phyloP scores from a whole-genome alignment of 2,888 invertebrate species.

The Noctuana brunneofusca region DNA sequence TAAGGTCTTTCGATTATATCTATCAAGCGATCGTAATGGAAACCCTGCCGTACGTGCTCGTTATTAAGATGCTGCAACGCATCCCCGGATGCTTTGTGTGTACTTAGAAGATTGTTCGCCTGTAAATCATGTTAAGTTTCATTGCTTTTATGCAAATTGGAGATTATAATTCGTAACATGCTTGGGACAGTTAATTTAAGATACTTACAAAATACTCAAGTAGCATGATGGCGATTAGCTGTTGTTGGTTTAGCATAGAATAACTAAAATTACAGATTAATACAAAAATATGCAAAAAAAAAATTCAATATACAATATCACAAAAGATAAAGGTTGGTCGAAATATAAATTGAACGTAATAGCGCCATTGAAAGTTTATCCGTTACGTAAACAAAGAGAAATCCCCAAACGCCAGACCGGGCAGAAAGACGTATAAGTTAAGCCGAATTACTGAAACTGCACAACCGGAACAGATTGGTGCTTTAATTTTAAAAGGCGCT shows the following conservation, averaged over 20 bases:
- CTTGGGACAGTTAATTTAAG: too few species aligned
- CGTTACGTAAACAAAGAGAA: constrained; percentile 45
- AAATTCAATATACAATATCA: not conserved
- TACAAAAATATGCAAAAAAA: not conserved
- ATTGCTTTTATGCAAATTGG: constrained; percentile 33
- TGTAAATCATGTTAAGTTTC: constrained; percentile 25
- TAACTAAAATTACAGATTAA: not conserved
- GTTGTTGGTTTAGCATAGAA: too few species aligned
- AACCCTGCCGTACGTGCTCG: constrained; percentile 8
- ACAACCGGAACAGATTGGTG: constrained; percentile 42
- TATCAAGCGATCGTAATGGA: constrained; percentile 25
- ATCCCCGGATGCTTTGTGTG: constrained; percentile 25
- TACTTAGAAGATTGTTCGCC: constrained; percentile 28
- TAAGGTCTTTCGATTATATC: constrained; percentile 26
- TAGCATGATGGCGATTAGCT: too few species aligned
- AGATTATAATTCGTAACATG: constrained; percentile 8
- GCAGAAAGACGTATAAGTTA: constrained; percentile 33
- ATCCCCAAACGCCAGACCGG: constrained; percentile 38
- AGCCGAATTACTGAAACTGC: constrained; percentile 39
- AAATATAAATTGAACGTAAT: constrained; percentile 3
- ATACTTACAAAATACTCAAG: not conserved
- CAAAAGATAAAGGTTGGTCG: not conserved
- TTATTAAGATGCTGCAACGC: constrained; percentile 30
- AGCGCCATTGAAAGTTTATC: constrained; percentile 28
- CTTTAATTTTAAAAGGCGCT: constrained; percentile 27